Percentiles rank a stretch among this genome's conserved stretches.
Conservation (phyloP, 2,888 invertebrate species). For the Tiliacea citrago region DNA sequence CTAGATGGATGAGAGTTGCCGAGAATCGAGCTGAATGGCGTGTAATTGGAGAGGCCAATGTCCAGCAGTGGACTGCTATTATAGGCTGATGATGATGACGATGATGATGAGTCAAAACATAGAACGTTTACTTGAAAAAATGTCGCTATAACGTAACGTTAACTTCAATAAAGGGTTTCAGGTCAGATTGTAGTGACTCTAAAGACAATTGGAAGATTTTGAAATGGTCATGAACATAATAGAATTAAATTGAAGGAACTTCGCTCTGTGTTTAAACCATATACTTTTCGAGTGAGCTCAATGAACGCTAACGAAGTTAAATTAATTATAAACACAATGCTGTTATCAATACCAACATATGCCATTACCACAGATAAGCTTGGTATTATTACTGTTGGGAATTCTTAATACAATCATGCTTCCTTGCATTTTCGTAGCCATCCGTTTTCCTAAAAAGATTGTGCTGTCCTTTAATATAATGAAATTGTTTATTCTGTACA, state of each 20-base stretch:
- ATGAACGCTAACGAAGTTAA: slow-evolving; percentile 84
- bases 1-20: too few relatives aligned
- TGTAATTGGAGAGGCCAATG: too few relatives aligned
- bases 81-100: too few relatives aligned
- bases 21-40: too few relatives aligned
- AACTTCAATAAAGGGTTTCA: neutral
- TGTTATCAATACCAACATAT: slow-evolving; percentile 55
- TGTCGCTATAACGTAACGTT: too few relatives aligned
- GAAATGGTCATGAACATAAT: neutral
- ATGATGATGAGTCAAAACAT: too few relatives aligned
- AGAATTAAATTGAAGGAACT: neutral
- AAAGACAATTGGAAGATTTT: neutral
- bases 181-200: neutral
- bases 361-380: slow-evolving; percentile 12
- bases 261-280: slow-evolving; percentile 61
- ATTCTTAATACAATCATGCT: slow-evolving; percentile 17
- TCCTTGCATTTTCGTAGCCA: neutral
- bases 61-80: too few relatives aligned
- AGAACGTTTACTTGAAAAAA: neutral
- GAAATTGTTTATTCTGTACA: too few relatives aligned
- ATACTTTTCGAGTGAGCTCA: slow-evolving; percentile 69
- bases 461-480: neutral
- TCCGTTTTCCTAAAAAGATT: slow-evolving; percentile 5
- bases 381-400: slow-evolving; percentile 18
- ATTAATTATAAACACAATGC: slow-evolving; percentile 78